These are phyloP conservation scores for Origma solitaria DNA, from an alignment of 2,113 vertebrate genomes.

Conservation along the genomic window DNA sequence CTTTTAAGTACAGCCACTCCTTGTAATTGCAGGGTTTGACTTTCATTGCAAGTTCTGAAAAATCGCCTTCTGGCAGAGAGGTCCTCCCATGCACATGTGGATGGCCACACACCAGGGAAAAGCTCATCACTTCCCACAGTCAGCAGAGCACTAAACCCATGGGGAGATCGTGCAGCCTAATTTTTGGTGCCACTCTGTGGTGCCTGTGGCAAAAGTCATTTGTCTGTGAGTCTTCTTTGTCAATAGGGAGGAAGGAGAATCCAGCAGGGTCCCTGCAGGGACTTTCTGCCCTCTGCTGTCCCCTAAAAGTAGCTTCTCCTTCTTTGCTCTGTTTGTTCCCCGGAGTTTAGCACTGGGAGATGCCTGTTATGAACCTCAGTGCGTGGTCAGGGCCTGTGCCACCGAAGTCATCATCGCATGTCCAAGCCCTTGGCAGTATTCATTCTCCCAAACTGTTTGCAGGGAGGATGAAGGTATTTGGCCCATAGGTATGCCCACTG, in stretches of 20 bases:
- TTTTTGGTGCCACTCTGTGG: not conserved
- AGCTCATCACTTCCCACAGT: not conserved
- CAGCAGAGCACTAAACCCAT: not conserved
- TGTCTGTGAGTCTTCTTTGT: not conserved
- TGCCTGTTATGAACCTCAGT: not conserved
- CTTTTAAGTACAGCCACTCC: not conserved
- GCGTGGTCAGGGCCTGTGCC: not conserved
- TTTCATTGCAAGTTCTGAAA: constrained; percentile 10
- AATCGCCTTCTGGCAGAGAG: not conserved
- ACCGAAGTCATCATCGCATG: not conserved
- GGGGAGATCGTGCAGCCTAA: fast-evolving
- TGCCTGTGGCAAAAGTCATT: not conserved
- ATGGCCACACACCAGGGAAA: not conserved
- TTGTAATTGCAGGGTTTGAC: constrained; percentile 13
- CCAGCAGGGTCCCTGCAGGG: not conserved
- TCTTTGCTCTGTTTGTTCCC: not conserved
- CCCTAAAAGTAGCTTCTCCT: not conserved
- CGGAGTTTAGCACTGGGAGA: not conserved
- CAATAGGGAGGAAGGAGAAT: not conserved
- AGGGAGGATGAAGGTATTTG: not conserved
- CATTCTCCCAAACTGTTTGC: not conserved
- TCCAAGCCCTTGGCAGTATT: not conserved
- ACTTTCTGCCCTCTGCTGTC: not conserved
- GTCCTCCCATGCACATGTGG: fast-evolving
- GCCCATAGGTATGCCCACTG: not conserved